A percentile compares a stretch with the other conserved stretches of the same genome.
These are phyloP conservation scores for Coregonus clupeaformis DNA, from an alignment of 2,113 vertebrate genomes.

Conservation along the genomic window DNA sequence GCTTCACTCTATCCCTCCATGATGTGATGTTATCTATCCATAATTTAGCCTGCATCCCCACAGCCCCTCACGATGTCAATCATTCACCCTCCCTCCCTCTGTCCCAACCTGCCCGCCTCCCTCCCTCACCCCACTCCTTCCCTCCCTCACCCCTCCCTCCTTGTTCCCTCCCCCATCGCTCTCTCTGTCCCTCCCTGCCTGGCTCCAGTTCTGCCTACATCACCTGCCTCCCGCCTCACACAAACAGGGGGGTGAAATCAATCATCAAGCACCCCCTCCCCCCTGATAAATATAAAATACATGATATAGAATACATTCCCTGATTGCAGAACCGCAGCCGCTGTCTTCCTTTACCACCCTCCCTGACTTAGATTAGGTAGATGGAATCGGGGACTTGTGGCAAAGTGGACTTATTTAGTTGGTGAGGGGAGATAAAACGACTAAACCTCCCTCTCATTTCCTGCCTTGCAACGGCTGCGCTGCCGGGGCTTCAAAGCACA, in stretches of 20 bases:
- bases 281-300: conserved; percentile 69
- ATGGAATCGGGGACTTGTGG: conserved; percentile 64
- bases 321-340: conserved; percentile 63
- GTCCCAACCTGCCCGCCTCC: conserved; percentile 4
- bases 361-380: conserved; percentile 56
- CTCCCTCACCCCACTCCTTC: conserved; percentile 9
- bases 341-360: conserved; percentile 59
- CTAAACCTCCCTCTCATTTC: conserved; percentile 77
- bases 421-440: conserved; percentile 75
- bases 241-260: conserved; percentile 61
- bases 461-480: conserved; percentile 62
- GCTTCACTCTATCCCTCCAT: conserved; percentile 29
- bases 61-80: conserved; percentile 49
- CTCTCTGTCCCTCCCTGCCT: conserved; percentile 13
- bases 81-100: conserved; percentile 32
- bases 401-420: conserved; percentile 70
- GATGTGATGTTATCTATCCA: conserved; percentile 54
- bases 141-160: conserved; percentile 17
- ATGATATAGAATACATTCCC: conserved; percentile 69
- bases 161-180: no score
- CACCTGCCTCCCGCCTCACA: conserved; percentile 18
- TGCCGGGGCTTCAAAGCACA: conserved; percentile 64
- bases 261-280: conserved; percentile 53
- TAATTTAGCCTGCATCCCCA: conserved; percentile 44
- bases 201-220: conserved; percentile 9